These are phyloP conservation scores for Yponomeuta plumbellus DNA, from an alignment of 2,888 invertebrate species.

Conservation along the genomic window DNA sequence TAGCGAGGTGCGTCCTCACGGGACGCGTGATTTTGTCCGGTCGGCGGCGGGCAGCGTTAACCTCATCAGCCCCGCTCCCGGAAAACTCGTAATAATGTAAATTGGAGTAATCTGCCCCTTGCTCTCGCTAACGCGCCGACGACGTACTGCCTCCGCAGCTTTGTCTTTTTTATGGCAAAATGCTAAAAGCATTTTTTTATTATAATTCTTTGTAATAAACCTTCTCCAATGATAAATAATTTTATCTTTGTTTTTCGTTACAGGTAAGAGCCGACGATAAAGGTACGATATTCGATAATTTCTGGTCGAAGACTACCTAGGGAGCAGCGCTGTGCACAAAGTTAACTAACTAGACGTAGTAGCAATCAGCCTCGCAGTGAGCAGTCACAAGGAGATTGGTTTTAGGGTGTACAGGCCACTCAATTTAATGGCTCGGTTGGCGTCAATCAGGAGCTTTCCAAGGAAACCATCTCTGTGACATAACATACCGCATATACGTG, in stretches of 20 bases:
- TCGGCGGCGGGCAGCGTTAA: constrained; percentile 6
- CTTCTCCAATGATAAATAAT: neutral
- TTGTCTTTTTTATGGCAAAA: constrained; percentile 12
- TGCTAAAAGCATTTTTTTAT: constrained; percentile 15
- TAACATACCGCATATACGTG: neutral
- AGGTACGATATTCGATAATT: neutral
- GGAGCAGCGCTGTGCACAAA: neutral
- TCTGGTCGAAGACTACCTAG: neutral
- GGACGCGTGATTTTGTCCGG: constrained; percentile 56
- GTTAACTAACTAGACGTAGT: neutral
- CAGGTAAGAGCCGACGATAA: constrained; percentile 6
- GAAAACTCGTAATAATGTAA: constrained; percentile 59
- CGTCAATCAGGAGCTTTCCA: constrained; percentile 24
- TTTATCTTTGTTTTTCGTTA: constrained; percentile 4
- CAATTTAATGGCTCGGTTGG: constrained; percentile 26
- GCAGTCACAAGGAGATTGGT: constrained; percentile 13
- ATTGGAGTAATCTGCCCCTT: constrained; percentile 51
- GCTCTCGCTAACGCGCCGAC: constrained; percentile 35
- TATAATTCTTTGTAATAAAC: constrained; percentile 7
- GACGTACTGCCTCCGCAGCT: constrained; percentile 14
- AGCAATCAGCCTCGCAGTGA: constrained; percentile 14
- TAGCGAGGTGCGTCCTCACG: constrained; percentile 52
- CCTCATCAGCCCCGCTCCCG: constrained; percentile 39
- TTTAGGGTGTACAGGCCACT: constrained; percentile 15
- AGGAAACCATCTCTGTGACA: constrained; percentile 14